Evolutionary conservation across 1,140 invertebrate species (phyloP), one percentile per base, ranked within the genome.

Genomic region (Teleopsis dalmanni): DNA sequence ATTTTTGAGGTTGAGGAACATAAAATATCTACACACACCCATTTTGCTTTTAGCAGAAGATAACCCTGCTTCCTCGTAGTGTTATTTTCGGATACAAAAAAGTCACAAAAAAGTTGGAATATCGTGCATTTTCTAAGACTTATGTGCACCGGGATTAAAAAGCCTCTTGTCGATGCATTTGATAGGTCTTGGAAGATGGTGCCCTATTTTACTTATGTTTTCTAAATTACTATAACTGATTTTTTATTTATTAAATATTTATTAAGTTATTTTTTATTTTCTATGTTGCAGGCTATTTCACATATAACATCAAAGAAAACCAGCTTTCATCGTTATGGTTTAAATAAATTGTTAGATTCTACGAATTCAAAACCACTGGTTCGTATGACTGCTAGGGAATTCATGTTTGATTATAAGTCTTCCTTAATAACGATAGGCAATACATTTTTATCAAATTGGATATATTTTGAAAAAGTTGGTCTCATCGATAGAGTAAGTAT

Each of bases 351-450:
- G 0, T 82, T 89, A 13, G 62, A 72, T 2, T 75, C 83, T 40
- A 84, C 83, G 0, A 73, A 83, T 14, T 76, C 79, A 2, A 70
- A 81, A 43, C 84, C 86, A 0, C 66, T 90, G 13, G 79, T 85
- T 0, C 65, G 75, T 57, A 88, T 88, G 82, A 88, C 85, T 0
- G 85, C 86, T 0, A 79, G 72, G 46, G 86, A 89, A 62, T 90
- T 90, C 62, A 89, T 89, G 86, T 89, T 89, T 59, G 85, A 85
- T 0, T 87, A 86, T 68, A 65, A 81, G 48, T 84, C 82, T 2
- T 69, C 82, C 3, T 66, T 90, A 26, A 81, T 88, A 58, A 84
- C 82, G 0, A 58, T 90, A 19, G 87, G 87, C 0, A 85, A 88
- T 62, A 81, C 78, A 3, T 76, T 89, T 47, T 73, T 89, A 73